Evolutionary conservation across 37 sponge, comb jelly and placozoan genomes (phyloP).

Genomic region (Beroe ovata): DNA sequence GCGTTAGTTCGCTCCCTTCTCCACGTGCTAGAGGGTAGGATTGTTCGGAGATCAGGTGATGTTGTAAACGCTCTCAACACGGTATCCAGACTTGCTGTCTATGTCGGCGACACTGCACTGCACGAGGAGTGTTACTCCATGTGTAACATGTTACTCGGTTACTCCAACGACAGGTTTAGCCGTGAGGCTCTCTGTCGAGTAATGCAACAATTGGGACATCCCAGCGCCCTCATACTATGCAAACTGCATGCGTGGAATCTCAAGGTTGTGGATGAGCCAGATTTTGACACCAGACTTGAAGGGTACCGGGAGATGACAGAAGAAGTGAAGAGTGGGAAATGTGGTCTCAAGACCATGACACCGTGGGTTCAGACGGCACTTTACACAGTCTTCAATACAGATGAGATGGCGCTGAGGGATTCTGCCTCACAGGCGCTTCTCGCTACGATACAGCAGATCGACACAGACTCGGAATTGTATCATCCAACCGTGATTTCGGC

Average conservation of each 20-base stretch:
- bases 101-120: neutral
- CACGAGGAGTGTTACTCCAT: neutral
- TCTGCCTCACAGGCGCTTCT: slow-evolving; percentile 13
- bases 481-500: neutral
- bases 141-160: neutral
- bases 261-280: slow-evolving; percentile 41
- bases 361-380: slow-evolving; percentile 14
- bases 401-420: slow-evolving; percentile 57
- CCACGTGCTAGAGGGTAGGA: slow-evolving; percentile 6
- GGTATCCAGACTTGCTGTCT: neutral
- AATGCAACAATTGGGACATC: neutral
- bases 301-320: slow-evolving; percentile 33
- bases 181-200: neutral
- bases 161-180: neutral
- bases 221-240: neutral
- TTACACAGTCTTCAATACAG: slow-evolving; percentile 36
- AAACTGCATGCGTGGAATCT: slow-evolving; percentile 39
- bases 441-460: neutral
- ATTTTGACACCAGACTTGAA: slow-evolving; percentile 31
- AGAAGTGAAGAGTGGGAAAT: neutral
- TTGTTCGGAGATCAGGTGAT: slow-evolving; percentile 21
- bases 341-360: neutral
- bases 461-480: neutral
- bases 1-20: neutral
- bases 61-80: slow-evolving; percentile 40